phyloP scores from a whole-genome alignment of 2,888 invertebrate genomes.

The Craniophora ligustri region DNA sequence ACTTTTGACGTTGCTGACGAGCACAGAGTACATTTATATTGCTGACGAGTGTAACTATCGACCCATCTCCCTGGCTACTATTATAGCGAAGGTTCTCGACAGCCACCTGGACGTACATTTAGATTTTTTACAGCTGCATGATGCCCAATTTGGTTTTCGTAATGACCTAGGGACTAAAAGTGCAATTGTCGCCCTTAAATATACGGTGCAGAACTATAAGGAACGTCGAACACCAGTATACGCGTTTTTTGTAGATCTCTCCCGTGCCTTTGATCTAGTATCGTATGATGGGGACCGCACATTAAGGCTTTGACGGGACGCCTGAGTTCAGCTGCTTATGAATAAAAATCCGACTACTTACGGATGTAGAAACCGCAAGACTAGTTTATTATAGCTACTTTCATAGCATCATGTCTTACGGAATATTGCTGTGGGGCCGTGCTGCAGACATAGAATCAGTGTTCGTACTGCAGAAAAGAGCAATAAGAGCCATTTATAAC shows the following conservation, averaged over 20 bases:
- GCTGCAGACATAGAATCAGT: too few relatives aligned
- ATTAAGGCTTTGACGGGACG: too few relatives aligned
- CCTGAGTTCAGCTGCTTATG: too few relatives aligned
- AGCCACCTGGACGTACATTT: not conserved
- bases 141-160: not conserved
- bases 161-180: not conserved
- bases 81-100: not conserved
- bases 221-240: not conserved
- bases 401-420: too few relatives aligned
- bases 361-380: too few relatives aligned
- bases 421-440: too few relatives aligned
- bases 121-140: not conserved
- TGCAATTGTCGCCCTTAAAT: not conserved
- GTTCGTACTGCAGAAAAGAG: too few relatives aligned
- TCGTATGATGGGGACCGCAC: not conserved
- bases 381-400: too few relatives aligned
- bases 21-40: not conserved
- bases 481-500: too few relatives aligned
- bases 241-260: not conserved
- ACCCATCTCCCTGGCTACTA: slow-evolving; percentile 1
- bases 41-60: not conserved
- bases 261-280: not conserved
- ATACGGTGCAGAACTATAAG: not conserved
- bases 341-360: too few relatives aligned
- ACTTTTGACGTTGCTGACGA: too few relatives aligned